Evolutionary conservation across 2,797 vertebrate species (phyloP).

Genomic region (Ambastaia sidthimunki): DNA sequence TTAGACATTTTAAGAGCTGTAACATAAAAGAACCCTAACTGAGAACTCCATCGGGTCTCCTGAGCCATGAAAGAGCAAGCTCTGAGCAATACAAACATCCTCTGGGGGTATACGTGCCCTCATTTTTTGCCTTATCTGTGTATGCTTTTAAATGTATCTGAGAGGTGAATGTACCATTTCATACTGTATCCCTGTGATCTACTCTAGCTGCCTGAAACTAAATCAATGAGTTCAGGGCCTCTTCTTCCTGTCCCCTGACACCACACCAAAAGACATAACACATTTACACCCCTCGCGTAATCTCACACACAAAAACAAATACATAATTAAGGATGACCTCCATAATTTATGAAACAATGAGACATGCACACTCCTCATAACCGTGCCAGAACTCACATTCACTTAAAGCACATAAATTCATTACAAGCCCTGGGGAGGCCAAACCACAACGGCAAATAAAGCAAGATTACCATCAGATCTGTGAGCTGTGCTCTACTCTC

Average conservation of each 20-base stretch:
- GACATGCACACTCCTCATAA: slow-evolving; percentile 48
- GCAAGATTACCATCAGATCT: slow-evolving; percentile 57
- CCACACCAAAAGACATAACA: slow-evolving; percentile 58
- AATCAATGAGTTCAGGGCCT: slow-evolving; percentile 36
- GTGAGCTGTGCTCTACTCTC: slow-evolving; percentile 55
- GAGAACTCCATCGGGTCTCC: background rate
- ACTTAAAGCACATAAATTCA: slow-evolving; percentile 60
- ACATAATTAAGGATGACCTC: slow-evolving; percentile 64
- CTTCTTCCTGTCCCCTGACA: slow-evolving; percentile 39
- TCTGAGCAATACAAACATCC: slow-evolving; percentile 10
- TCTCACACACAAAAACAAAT: slow-evolving; percentile 63
- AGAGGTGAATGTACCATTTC: slow-evolving; percentile 36
- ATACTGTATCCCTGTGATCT: slow-evolving; percentile 44
- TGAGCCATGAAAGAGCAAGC: slow-evolving; percentile 7
- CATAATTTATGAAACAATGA: slow-evolving; percentile 71
- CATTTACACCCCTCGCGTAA: slow-evolving; percentile 57
- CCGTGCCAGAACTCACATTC: slow-evolving; percentile 59
- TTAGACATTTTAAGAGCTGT: background rate
- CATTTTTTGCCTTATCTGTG: slow-evolving; percentile 27
- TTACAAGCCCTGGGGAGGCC: slow-evolving; percentile 47
- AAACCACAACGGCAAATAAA: slow-evolving; percentile 52
- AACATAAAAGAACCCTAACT: slow-evolving; percentile 21
- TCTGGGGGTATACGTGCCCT: slow-evolving; percentile 10
- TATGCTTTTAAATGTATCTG: slow-evolving; percentile 30
- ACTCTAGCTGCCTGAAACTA: slow-evolving; percentile 27